Evolutionary conservation across 2,888 invertebrate species (phyloP), one percentile per base, ranked within the genome.

Genomic region (Neoscelio sp.): DNA sequence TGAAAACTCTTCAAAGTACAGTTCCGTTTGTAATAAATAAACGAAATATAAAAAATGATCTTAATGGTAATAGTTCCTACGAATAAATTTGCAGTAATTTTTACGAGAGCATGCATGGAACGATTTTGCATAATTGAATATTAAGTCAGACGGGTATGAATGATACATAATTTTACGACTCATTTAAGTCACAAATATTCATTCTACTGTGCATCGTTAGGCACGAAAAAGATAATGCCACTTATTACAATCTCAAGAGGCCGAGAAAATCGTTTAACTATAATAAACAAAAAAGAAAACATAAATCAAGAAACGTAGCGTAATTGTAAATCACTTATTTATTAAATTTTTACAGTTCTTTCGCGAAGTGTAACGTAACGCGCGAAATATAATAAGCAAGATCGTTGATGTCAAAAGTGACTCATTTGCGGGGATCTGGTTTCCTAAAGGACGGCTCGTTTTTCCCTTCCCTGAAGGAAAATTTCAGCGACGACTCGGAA

Each of bases 121-220:
- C 28, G 40, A n/a, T 33, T 48, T 48, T 18, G 52, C 52, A 52
- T 65, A 52, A 52, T 50, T 65, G 50, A 52, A 42, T 50, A 65
- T 40, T 65, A 5, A 52, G 42, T 65, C 17, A 42, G 15, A 13
- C 2, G 13, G 2, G 8, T 28, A 64, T 40, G 35, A 64, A 52
- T 40, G 65, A 65, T 65, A 18, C 42, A 52, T 50, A 13, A 28
- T 65, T 65, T 65, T 52, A 64, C 50, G 50, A 50, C 28, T 50
- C 50, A 50, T 64, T 48, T 17, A 64, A 64, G 12, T 40, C 38
- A 64, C 38, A 23, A 23, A 23, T 23, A 23, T 23, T 23, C 23
- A 23, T 23, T 23, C 23, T n/a, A n/a, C 3, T 23, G 23, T 26
- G 12, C 62, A 35, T 35, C 35, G 3, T 46, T 18, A 60, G 17